phyloP scores from a whole-genome alignment of 2,888 invertebrate species.

The Salticus scenicus region DNA sequence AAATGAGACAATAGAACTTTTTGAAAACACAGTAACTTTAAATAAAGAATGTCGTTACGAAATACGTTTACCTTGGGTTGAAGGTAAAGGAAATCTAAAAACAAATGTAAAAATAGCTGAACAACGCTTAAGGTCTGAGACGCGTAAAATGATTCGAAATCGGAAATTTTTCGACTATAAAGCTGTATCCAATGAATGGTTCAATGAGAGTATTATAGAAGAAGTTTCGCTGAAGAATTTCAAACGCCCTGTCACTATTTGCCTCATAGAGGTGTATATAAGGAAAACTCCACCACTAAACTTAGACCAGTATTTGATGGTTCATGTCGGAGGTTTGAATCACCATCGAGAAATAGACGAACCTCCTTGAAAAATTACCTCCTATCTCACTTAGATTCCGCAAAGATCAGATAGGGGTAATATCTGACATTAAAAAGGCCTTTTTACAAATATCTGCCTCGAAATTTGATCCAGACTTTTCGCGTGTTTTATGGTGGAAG shows the following conservation, averaged over 20 bases:
- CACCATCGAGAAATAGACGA: not conserved
- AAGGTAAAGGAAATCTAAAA: too few species aligned
- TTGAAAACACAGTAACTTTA: too few species aligned
- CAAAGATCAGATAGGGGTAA: not conserved
- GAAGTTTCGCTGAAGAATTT: constrained; percentile 2
- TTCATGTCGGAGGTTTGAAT: not conserved
- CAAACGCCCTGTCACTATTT: not conserved
- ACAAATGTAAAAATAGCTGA: too few species aligned
- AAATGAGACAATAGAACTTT: too few species aligned
- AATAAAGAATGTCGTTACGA: too few species aligned
- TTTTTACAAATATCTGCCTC: constrained; percentile 12
- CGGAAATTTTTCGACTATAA: not conserved
- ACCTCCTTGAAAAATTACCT: constrained; percentile 2
- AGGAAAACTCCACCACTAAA: too few species aligned
- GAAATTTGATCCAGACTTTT: not conserved
- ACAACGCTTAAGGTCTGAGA: too few species aligned
- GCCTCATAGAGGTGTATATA: not conserved
- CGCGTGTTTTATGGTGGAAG: constrained; percentile 27
- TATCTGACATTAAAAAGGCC: not conserved
- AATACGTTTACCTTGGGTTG: too few species aligned
- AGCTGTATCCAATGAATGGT: constrained; percentile 2
- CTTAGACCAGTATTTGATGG: too few species aligned
- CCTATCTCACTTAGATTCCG: not conserved
- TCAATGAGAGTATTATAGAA: not conserved
- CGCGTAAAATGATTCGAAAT: not conserved